phyloP scores from a whole-genome alignment of 2,113 vertebrate species.

The Pluvianellus socialis region DNA sequence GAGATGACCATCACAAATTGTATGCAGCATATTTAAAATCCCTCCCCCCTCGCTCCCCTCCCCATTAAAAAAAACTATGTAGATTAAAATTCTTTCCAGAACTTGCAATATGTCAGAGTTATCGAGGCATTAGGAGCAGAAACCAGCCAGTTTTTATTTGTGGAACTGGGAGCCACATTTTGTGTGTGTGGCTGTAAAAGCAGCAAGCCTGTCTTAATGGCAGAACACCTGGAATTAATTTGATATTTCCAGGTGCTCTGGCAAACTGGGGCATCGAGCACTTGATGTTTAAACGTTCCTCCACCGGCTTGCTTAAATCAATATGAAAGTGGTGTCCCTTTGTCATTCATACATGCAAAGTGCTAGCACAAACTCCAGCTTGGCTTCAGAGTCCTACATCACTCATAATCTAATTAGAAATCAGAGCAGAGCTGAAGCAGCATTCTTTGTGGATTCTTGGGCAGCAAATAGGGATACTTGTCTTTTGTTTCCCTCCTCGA shows the following conservation, averaged over 20 bases:
- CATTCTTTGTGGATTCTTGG: conserved; percentile 69
- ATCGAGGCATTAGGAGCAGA: conserved; percentile 49
- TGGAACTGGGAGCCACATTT: conserved; percentile 18
- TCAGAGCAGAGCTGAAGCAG: conserved; percentile 68
- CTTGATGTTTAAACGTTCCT: conserved; percentile 38
- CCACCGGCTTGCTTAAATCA: conserved; percentile 38
- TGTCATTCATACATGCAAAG: conserved; percentile 52
- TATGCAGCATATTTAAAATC: conserved; percentile 79
- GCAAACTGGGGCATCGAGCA: conserved; percentile 32
- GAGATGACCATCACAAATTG: conserved; percentile 82
- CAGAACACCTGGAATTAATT: conserved; percentile 65
- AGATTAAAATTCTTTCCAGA: conserved; percentile 77
- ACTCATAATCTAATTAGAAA: conserved; percentile 70
- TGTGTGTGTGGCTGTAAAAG: conserved; percentile 19
- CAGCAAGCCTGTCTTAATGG: conserved; percentile 23
- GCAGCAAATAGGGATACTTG: conserved; percentile 68
- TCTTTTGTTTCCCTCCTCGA: conserved; percentile 61
- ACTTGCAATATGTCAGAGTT: conserved; percentile 66
- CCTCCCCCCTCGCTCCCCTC: neutral
- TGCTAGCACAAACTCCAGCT: conserved; percentile 59
- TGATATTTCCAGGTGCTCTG: conserved; percentile 70
- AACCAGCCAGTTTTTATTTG: conserved; percentile 27
- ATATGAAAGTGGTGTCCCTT: conserved; percentile 46
- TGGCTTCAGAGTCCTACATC: conserved; percentile 66
- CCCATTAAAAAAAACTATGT: conserved; percentile 65